These are phyloP conservation scores for Hydropotes inermis DNA, from an alignment of 2,113 vertebrate genomes.

Conservation along the genomic window DNA sequence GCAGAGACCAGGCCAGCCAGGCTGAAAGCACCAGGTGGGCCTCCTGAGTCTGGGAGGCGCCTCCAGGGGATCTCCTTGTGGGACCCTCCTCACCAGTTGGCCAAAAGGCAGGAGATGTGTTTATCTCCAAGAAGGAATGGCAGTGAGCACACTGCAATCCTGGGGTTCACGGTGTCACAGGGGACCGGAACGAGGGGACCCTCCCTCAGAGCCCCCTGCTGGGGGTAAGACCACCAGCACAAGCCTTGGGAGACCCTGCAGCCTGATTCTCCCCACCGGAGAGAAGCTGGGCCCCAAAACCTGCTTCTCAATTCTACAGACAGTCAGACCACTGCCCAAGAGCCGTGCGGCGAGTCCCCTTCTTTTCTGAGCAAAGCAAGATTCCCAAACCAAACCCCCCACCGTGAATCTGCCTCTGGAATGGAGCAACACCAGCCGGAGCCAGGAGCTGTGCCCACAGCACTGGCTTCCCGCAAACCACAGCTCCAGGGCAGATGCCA, in stretches of 20 bases:
- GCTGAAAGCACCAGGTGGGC: too few species aligned
- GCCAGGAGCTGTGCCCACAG: background rate
- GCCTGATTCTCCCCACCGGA: accelerated
- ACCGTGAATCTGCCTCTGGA: background rate
- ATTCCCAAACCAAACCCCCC: constrained; percentile 11
- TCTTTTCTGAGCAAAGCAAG: background rate
- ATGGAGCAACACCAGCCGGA: background rate
- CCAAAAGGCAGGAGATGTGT: background rate
- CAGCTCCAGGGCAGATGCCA: background rate
- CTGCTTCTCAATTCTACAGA: background rate
- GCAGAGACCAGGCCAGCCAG: background rate
- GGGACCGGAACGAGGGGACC: background rate
- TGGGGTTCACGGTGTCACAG: background rate
- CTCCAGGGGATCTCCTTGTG: background rate
- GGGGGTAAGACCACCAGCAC: background rate
- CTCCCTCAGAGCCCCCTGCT: background rate
- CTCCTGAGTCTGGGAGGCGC: background rate
- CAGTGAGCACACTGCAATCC: accelerated
- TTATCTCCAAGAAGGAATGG: background rate
- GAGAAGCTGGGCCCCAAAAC: background rate
- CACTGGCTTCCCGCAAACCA: constrained; percentile 6
- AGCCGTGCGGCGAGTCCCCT: accelerated
- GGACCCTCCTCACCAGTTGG: background rate
- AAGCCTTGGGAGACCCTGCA: background rate
- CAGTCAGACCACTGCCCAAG: background rate